phyloP scores from a whole-genome alignment of 2,888 invertebrate genomes.

The Zygaena filipendulae region DNA sequence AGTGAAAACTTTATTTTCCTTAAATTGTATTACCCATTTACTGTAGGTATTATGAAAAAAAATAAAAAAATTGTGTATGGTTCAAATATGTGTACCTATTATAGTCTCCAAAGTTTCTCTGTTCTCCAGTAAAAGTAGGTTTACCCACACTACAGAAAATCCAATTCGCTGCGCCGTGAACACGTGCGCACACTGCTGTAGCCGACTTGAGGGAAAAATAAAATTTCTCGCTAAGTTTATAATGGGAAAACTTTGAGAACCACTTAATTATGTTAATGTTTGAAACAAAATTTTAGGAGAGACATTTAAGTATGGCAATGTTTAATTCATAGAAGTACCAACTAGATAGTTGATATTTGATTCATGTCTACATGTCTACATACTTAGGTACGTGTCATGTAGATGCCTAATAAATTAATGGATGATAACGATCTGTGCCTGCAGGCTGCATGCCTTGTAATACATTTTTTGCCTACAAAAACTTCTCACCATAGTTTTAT shows the following conservation, averaged over 20 bases:
- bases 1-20: too few species aligned
- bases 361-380: constrained; percentile 1
- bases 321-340: constrained; percentile 52
- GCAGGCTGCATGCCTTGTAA: too few species aligned
- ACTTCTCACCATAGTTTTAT: too few species aligned
- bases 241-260: constrained; percentile 70
- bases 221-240: constrained; percentile 70
- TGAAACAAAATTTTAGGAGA: constrained; percentile 68
- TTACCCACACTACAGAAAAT: constrained; percentile 63
- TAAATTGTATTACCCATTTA: too few species aligned
- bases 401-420: too few species aligned
- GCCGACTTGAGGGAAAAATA: constrained; percentile 68
- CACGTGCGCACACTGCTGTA: constrained; percentile 47
- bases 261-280: constrained; percentile 71
- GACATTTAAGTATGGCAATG: constrained; percentile 61
- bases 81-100: too few species aligned
- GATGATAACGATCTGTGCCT: too few species aligned
- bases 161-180: constrained; percentile 61
- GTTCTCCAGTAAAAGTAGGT: constrained; percentile 64
- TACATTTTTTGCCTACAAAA: too few species aligned
- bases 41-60: too few species aligned
- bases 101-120: constrained; percentile 58
- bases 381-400: not conserved
- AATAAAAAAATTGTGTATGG: too few species aligned
- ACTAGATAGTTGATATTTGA: constrained; percentile 17